Base-by-base conservation (phyloP, 2,113 vertebrate species). In the western clawed frog (Xenopus tropicalis) region DNA sequence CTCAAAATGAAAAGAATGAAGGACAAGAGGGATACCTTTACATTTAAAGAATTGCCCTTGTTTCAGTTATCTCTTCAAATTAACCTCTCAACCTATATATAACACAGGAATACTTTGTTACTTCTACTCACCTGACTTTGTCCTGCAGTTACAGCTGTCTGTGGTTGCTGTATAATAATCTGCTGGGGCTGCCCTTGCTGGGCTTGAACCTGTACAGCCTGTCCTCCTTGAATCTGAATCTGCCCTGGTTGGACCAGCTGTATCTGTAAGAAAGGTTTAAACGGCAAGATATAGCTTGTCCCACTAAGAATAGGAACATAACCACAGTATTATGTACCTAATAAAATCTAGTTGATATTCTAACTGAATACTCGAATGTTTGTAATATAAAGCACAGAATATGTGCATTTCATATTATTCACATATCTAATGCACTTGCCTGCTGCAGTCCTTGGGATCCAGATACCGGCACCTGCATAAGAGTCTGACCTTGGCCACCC, bases 141-240 rank as follows among this genome's bases (percentile, higher is more conserved):
- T 78, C 97, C 97, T 11, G 96, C 95, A 0, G 96, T 98, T 81
- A 98, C 94, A 16, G 93, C 96, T 1, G 95, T 91, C 89, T 99
- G 97, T n/a, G 97, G 96, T 86, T 99, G 97, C 83, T 99, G 97
- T 85, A 99, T 98, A 86, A 99, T 98, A 85, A 99, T 97, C 85
- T 98, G 97, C 81, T 99, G 97, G 48, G 96, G 89, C 79, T 98
- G 96, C 70, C 96, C 97, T 86, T 98, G 97, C 83, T 98, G 96
- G 51, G 96, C 93, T 85, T 97, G 95, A 7, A 98, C 92, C 87
- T 99, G 97, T 29, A 99, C 90, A 59, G 97, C 95, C 83, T 98
- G 97, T 22, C 97, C 96, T 10, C 94, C 94, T 84, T 98, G 97
- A 82, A 98, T 90, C 88, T 99, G 97, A 84, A 99, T 98, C 88